A percentile compares a stretch with the other conserved stretches of the same genome.
Conservation (phyloP, 2,888 invertebrate genomes). For the Drosophila limbata region DNA sequence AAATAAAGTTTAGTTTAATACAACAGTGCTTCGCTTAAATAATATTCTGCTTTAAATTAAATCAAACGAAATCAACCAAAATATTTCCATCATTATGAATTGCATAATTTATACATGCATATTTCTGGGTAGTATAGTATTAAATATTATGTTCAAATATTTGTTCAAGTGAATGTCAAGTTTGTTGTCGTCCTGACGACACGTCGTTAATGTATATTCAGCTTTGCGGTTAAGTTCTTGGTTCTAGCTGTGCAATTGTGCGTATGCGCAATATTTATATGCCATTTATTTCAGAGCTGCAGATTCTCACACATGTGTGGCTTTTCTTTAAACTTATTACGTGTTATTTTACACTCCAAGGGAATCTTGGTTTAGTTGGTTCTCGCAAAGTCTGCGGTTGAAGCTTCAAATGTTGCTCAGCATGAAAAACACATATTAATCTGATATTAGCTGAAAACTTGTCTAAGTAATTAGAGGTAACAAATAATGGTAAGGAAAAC, state of each 20-base stretch:
- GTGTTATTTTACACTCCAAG: constrained; percentile 9
- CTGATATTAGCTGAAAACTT: constrained; percentile 34
- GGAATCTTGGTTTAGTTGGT: constrained; percentile 28
- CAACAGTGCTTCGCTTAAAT: background rate
- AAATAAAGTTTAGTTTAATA: background rate
- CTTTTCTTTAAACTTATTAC: constrained; percentile 23
- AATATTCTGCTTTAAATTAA: background rate
- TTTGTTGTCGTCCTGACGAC: constrained; percentile 4
- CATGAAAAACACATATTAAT: background rate
- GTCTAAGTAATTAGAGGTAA: constrained; percentile 44
- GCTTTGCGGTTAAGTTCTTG: constrained; percentile 12
- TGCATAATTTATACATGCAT: background rate
- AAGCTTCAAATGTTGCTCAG: constrained; percentile 9
- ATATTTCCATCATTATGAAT: background rate
- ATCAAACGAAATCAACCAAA: background rate
- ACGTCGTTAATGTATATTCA: background rate
- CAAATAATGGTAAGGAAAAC: constrained; percentile 19
- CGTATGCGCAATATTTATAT: constrained; percentile 55
- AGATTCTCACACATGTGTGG: constrained; percentile 11
- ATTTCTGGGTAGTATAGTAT: background rate
- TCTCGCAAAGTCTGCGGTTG: constrained; percentile 17
- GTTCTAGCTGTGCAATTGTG: constrained; percentile 45
- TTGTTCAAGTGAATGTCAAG: constrained; percentile 12
- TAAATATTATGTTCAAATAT: background rate
- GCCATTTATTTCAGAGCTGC: constrained; percentile 33